phyloP scores from a whole-genome alignment of 2,888 invertebrate species.

The Aphidius colemani region DNA sequence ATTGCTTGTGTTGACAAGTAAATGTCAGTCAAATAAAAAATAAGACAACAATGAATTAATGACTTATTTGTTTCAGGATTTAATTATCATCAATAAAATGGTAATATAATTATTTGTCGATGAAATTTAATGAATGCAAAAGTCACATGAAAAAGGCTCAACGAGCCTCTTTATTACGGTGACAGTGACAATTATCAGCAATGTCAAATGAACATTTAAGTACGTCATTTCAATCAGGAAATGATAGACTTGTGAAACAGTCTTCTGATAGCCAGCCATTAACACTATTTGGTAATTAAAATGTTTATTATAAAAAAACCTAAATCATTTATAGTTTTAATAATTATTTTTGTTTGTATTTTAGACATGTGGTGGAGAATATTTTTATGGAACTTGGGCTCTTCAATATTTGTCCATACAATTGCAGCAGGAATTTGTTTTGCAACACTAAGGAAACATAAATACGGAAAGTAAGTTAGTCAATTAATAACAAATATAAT shows the following conservation, averaged over 20 bases:
- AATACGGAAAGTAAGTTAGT: slow-evolving; percentile 73
- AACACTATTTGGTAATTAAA: slow-evolving; percentile 46
- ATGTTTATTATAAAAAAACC: slow-evolving; percentile 9
- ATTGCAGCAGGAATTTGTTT: slow-evolving; percentile 91
- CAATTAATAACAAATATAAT: neutral
- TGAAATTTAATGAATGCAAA: slow-evolving; percentile 18
- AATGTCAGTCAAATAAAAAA: neutral
- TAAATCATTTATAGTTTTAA: slow-evolving; percentile 27
- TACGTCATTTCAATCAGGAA: slow-evolving; percentile 34
- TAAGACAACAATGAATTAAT: neutral
- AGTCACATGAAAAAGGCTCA: slow-evolving; percentile 21
- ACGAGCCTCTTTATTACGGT: slow-evolving; percentile 20
- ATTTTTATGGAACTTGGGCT: slow-evolving; percentile 93
- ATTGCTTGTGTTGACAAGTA: neutral
- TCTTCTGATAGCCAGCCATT: slow-evolving; percentile 34
- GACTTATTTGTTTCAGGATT: slow-evolving; percentile 4
- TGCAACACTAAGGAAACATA: slow-evolving; percentile 89
- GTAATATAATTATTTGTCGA: slow-evolving; percentile 2
- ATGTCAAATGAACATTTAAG: slow-evolving; percentile 34
- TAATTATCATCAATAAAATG: slow-evolving; percentile 2
- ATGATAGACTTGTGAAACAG: slow-evolving; percentile 1
- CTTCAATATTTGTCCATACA: slow-evolving; percentile 90
- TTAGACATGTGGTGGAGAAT: slow-evolving; percentile 97
- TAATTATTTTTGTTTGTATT: slow-evolving; percentile 51
- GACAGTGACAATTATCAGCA: slow-evolving; percentile 26